Evolutionary conservation across 2,113 vertebrate species (phyloP).

Genomic region (Sarotherodon lohbergeri): DNA sequence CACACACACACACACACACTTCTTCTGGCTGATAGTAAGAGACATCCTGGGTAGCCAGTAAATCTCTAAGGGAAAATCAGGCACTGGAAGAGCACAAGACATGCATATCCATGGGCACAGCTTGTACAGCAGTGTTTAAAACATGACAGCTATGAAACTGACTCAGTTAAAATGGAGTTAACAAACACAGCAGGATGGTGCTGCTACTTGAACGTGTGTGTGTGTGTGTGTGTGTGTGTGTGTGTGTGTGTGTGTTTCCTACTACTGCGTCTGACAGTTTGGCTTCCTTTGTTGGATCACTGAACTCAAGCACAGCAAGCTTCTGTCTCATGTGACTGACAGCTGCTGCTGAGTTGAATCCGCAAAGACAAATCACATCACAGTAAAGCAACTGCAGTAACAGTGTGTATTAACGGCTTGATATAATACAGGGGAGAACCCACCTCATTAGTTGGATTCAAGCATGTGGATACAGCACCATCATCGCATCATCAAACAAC

Average conservation of each 20-base stretch:
- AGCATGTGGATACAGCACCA: neutral
- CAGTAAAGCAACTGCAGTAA: neutral
- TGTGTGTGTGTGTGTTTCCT: neutral
- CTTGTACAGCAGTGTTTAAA: neutral
- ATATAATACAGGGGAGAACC: neutral
- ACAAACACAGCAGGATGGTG: neutral
- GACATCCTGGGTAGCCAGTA: neutral
- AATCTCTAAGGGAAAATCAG: neutral
- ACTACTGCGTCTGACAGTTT: neutral
- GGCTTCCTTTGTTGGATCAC: neutral
- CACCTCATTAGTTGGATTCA: neutral
- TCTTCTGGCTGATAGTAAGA: neutral
- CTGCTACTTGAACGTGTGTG: neutral
- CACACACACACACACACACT: neutral
- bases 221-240: neutral
- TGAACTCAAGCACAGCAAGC: neutral
- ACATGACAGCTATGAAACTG: neutral
- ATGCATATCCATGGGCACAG: neutral
- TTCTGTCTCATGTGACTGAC: conserved; percentile 8
- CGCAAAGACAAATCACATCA: neutral
- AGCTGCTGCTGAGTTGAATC: neutral
- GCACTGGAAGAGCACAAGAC: neutral
- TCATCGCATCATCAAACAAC: neutral
- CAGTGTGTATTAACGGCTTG: neutral
- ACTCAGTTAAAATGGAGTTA: neutral